Conservation (phyloP, 2,888 invertebrate species). For the Dryobota labecula region DNA sequence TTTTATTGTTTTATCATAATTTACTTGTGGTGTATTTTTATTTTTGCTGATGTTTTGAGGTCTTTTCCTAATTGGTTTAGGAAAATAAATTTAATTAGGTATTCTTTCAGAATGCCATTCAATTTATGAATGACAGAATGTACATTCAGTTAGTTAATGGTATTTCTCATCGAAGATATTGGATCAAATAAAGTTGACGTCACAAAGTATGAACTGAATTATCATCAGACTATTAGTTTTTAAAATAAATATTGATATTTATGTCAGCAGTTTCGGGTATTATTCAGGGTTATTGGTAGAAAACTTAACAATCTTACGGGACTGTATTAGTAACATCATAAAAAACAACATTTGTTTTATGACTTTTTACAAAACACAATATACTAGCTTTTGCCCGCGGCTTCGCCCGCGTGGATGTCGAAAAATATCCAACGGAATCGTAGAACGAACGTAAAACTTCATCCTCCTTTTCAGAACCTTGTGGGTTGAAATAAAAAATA, state of each 20-base stretch:
- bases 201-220: slow-evolving; percentile 47
- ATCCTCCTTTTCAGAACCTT: too few relatives aligned
- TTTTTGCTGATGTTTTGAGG: slow-evolving; percentile 21
- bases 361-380: too few relatives aligned
- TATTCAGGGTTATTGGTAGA: too few relatives aligned
- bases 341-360: too few relatives aligned
- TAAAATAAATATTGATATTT: slow-evolving; percentile 10
- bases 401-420: too few relatives aligned
- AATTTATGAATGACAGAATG: slow-evolving; percentile 5
- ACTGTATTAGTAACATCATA: too few relatives aligned
- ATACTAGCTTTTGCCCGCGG: too few relatives aligned
- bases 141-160: background rate
- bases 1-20: slow-evolving; percentile 40
- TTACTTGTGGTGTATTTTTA: slow-evolving; percentile 48
- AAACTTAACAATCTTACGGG: too few relatives aligned
- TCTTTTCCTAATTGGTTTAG: slow-evolving; percentile 13
- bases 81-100: background rate
- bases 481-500: too few relatives aligned
- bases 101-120: slow-evolving; percentile 6
- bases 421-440: too few relatives aligned
- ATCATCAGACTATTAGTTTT: slow-evolving; percentile 15
- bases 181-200: slow-evolving; percentile 2
- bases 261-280: slow-evolving; percentile 5
- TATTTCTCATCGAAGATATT: background rate
- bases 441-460: too few relatives aligned